Base-by-base conservation (phyloP, 1,140 invertebrate genomes). In the Planococcus citri region DNA sequence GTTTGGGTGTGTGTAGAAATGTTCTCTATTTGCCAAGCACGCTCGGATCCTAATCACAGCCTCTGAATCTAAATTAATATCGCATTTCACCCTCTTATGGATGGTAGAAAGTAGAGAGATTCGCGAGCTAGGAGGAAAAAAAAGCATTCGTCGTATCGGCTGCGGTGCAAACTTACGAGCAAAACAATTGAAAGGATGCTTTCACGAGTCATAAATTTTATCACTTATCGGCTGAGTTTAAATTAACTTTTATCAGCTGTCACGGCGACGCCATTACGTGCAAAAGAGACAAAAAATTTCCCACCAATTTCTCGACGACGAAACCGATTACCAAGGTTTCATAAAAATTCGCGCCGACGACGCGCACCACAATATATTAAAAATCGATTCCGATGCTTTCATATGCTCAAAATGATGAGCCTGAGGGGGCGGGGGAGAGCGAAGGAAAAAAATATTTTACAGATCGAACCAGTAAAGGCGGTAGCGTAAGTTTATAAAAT, bases 401-500 rank as follows among this genome's bases (percentile, higher is more conserved):
- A 37, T 37, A 37, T 14, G 33, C 41, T 51, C 41, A 51, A 51
- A 17, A 3, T 20, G n/a, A n/a, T n/a, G n/a, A n/a, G n/a, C n/a
- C n/a, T n/a, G n/a, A n/a, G n/a, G n/a, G n/a, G n/a, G n/a, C n/a
- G n/a, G n/a, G n/a, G n/a, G n/a, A n/a, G n/a, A n/a, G n/a, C 17
- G 29, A 33, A 12, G 29, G 29, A 51, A 17, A 51, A 51, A 51
- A 51, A 51, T 37, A 14, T 37, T 37, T 14, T 6, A 37, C 14
- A 37, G 33, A 20, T 9, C 41, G 41, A 51, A 33, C 29, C 29
- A 33, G 12, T 33, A 17, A 51, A n/a, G n/a, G n/a, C n/a, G n/a
- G n/a, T n/a, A n/a, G n/a, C n/a, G n/a, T n/a, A n/a, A 51, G 41
- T 51, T 51, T 51, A 51, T 51, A 51, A 51, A 51, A 51, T 51